phyloP scores from a whole-genome alignment of 2,797 vertebrate species.

The Malacoraja senta region DNA sequence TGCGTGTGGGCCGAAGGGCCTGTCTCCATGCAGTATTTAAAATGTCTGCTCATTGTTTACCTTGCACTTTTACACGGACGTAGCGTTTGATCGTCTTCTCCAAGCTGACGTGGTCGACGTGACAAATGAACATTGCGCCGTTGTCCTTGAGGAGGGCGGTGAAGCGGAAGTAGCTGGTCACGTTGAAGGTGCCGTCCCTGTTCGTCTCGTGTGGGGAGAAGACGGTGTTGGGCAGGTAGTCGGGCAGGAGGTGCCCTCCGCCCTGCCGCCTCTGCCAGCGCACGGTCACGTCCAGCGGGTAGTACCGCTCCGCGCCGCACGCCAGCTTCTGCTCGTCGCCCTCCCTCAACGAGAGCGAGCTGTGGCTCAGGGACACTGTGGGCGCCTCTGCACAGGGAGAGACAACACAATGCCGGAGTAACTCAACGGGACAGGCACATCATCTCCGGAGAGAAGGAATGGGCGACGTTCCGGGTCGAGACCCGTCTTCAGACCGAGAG shows the following conservation, averaged over 20 bases:
- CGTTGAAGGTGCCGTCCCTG: slow-evolving; percentile 56
- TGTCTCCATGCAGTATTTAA: too few species aligned
- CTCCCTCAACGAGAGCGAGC: slow-evolving; percentile 49
- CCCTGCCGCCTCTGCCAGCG: slow-evolving; percentile 54
- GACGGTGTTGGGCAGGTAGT: slow-evolving; percentile 51
- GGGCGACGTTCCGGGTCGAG: too few species aligned
- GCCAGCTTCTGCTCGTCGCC: slow-evolving; percentile 57
- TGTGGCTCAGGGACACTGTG: slow-evolving; percentile 54
- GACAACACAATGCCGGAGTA: neutral
- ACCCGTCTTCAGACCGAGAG: too few species aligned
- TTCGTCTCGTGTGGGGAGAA: slow-evolving; percentile 61
- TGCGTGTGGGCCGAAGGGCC: too few species aligned
- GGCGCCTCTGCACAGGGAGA: slow-evolving; percentile 55
- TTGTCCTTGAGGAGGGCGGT: slow-evolving; percentile 48
- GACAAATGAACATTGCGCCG: slow-evolving; percentile 57
- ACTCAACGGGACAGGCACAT: too few species aligned
- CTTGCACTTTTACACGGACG: slow-evolving; percentile 53
- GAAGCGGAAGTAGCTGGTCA: slow-evolving; percentile 62
- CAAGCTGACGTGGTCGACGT: slow-evolving; percentile 59
- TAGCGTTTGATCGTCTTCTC: slow-evolving; percentile 58
- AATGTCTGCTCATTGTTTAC: slow-evolving; percentile 40
- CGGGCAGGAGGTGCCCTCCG: slow-evolving; percentile 47
- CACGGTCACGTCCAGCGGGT: slow-evolving; percentile 63
- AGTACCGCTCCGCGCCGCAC: slow-evolving; percentile 57
- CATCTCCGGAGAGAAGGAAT: too few species aligned